Conservation (phyloP, 2,888 invertebrate species). For the Melitaea athalia region DNA sequence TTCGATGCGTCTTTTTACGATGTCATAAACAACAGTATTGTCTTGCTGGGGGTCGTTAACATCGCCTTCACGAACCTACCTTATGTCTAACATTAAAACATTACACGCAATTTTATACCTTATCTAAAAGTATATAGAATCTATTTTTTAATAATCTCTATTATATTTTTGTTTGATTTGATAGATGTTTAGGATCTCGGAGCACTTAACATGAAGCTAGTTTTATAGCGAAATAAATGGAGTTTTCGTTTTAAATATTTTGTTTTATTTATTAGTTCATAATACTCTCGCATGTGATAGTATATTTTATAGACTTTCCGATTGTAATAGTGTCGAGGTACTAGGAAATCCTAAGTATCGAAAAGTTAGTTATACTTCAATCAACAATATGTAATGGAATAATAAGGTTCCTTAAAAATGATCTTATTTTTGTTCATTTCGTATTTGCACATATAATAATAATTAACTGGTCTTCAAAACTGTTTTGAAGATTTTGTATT, state of each 20-base stretch:
- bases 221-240: constrained; percentile 21
- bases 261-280: background rate
- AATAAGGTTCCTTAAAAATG: too few relatives aligned
- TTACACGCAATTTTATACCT: constrained; percentile 15
- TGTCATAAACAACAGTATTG: constrained; percentile 42
- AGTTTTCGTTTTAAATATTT: constrained; percentile 2
- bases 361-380: too few relatives aligned
- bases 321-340: background rate
- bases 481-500: too few relatives aligned
- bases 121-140: background rate
- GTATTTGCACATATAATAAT: too few relatives aligned
- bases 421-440: too few relatives aligned
- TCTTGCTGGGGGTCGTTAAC: constrained; percentile 39
- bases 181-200: constrained; percentile 21
- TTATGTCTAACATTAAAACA: constrained; percentile 13
- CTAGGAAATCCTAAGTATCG: too few relatives aligned
- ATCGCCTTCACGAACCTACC: constrained; percentile 40
- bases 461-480: too few relatives aligned
- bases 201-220: constrained; percentile 23
- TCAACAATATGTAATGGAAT: too few relatives aligned
- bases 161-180: constrained; percentile 14
- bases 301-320: background rate
- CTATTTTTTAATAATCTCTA: constrained; percentile 5
- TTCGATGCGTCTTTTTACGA: constrained; percentile 42
- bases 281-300: background rate